phyloP scores from a whole-genome alignment of 1,140 invertebrate genomes.

The Bombus balteatus region DNA sequence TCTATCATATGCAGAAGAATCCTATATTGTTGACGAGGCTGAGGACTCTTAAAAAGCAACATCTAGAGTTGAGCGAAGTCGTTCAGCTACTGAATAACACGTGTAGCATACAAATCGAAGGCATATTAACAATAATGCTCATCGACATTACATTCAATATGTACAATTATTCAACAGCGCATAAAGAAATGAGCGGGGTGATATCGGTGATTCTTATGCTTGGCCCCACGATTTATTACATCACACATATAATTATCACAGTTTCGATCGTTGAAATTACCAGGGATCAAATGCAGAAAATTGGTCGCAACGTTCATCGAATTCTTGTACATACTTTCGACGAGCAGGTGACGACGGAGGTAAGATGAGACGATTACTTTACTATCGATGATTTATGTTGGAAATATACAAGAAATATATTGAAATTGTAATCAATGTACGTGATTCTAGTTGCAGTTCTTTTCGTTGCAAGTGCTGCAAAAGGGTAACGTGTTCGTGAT shows the following conservation, averaged over 20 bases:
- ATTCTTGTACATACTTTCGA: constrained; percentile 68
- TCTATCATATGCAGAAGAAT: constrained; percentile 73
- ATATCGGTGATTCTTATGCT: constrained; percentile 63
- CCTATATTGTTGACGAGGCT: constrained; percentile 68
- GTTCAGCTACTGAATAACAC: constrained; percentile 65
- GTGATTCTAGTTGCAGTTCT: constrained; percentile 65
- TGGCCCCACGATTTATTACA: constrained; percentile 64
- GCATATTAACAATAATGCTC: constrained; percentile 61
- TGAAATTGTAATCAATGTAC: neutral
- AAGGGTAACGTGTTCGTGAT: constrained; percentile 61
- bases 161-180: constrained; percentile 68
- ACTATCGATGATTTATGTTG: neutral
- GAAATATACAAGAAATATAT: no score
- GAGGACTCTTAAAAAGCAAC: constrained; percentile 66
- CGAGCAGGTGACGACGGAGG: constrained; percentile 72
- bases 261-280: constrained; percentile 68
- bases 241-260: constrained; percentile 60
- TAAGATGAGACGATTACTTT: constrained; percentile 34
- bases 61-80: constrained; percentile 70
- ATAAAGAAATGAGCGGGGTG: constrained; percentile 11
- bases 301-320: constrained; percentile 69
- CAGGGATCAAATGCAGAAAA: constrained; percentile 62
- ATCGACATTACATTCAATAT: constrained; percentile 74
- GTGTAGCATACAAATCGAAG: constrained; percentile 66
- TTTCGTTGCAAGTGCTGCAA: constrained; percentile 70